Evolutionary conservation across 2,888 invertebrate species (phyloP).

Genomic region (Copidosoma aretas): DNA sequence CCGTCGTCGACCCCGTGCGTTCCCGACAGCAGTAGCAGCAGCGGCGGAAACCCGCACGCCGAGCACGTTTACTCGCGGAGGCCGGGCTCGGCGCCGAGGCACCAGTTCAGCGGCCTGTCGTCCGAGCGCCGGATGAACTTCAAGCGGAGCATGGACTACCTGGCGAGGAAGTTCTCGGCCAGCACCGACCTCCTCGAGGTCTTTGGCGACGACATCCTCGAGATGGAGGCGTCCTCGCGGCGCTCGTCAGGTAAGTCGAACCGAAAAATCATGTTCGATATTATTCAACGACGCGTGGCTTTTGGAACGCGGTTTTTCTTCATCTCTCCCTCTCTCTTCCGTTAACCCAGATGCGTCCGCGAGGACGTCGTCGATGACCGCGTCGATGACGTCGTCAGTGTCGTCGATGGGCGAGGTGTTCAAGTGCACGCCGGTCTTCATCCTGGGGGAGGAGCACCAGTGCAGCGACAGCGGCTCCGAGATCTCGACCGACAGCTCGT

Average conservation of each 20-base stretch:
- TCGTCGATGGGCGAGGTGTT: slow-evolving; percentile 60
- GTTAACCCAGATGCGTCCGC: slow-evolving; percentile 9
- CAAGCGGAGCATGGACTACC: slow-evolving; percentile 61
- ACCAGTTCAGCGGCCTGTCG: slow-evolving; percentile 56
- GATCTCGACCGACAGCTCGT: slow-evolving; percentile 65
- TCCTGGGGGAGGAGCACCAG: slow-evolving; percentile 61
- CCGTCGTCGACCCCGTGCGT: slow-evolving; percentile 11
- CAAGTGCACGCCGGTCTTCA: slow-evolving; percentile 62
- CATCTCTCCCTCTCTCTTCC: not conserved
- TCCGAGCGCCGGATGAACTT: slow-evolving; percentile 61
- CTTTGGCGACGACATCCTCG: slow-evolving; percentile 46
- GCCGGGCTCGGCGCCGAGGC: slow-evolving; percentile 40
- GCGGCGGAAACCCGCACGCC: slow-evolving; percentile 40
- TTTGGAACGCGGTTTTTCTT: too few species aligned
- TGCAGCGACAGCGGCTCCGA: slow-evolving; percentile 63
- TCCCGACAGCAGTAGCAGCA: not conserved
- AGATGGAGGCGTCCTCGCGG: slow-evolving; percentile 26
- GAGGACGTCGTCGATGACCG: too few species aligned
- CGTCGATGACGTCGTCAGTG: slow-evolving; percentile 15
- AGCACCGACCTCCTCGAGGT: slow-evolving; percentile 56
- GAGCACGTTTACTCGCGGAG: slow-evolving; percentile 50
- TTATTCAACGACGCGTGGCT: too few species aligned
- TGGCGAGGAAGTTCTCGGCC: slow-evolving; percentile 60
- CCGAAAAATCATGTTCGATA: not conserved
- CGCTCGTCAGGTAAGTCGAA: slow-evolving; percentile 30